Conservation (phyloP, 2,888 invertebrate genomes). For the Epiblema foenella region DNA sequence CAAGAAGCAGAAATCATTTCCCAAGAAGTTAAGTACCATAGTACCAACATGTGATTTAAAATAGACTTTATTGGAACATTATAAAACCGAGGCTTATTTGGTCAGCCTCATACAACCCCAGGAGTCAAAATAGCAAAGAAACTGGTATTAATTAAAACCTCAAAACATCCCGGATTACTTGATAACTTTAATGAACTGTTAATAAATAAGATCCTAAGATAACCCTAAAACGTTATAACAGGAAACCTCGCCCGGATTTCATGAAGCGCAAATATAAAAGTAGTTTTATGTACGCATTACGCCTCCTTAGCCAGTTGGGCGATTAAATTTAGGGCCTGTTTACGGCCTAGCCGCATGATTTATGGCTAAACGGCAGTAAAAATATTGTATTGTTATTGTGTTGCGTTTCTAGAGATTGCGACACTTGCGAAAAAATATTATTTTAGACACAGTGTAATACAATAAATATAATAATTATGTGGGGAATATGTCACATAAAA, state of each 20-base stretch:
- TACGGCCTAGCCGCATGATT: conserved; percentile 61
- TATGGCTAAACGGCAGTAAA: conserved; percentile 55
- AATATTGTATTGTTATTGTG: conserved; percentile 39
- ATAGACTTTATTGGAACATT: too few species aligned
- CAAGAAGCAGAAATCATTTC: too few species aligned
- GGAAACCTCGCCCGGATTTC: conserved; percentile 13
- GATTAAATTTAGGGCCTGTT: conserved; percentile 65
- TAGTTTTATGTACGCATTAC: conserved; percentile 59
- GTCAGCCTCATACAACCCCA: neutral
- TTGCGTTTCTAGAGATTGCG: conserved; percentile 17
- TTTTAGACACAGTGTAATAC: neutral
- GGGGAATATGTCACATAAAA: too few species aligned
- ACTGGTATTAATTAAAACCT: neutral
- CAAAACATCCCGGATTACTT: neutral
- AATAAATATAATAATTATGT: neutral
- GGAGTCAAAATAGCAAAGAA: neutral
- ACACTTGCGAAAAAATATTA: neutral
- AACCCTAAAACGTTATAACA: conserved; percentile 20
- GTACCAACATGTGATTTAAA: too few species aligned
- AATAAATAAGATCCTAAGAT: conserved; percentile 17
- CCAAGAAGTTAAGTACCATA: too few species aligned
- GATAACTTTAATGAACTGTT: conserved; percentile 13
- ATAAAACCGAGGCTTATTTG: too few species aligned
- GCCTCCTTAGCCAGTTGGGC: conserved; percentile 56
- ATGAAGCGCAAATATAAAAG: conserved; percentile 52